These are phyloP conservation scores for Carollia perspicillata DNA, from an alignment of 2,113 vertebrate species.

Conservation along the genomic window DNA sequence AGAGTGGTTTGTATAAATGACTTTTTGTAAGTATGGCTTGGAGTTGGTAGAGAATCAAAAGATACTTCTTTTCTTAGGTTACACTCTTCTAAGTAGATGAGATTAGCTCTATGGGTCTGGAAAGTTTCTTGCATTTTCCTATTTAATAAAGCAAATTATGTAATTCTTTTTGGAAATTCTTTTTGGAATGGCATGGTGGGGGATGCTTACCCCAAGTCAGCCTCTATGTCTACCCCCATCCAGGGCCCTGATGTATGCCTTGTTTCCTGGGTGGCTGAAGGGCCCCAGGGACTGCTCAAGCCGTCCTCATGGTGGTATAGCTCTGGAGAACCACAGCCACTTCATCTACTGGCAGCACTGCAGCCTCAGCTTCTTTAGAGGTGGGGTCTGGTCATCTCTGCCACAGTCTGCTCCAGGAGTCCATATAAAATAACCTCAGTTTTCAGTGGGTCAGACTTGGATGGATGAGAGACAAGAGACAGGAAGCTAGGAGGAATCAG, in stretches of 20 bases:
- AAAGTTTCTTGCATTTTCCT: neutral
- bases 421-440: neutral
- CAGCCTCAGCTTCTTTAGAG: neutral
- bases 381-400: neutral
- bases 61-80: conserved; percentile 33
- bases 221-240: too few species aligned
- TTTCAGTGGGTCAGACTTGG: neutral
- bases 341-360: neutral
- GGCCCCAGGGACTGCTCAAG: too few species aligned
- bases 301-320: neutral
- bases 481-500: neutral
- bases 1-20: conserved; percentile 64
- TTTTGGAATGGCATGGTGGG: fast-evolving
- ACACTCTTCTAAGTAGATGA: neutral
- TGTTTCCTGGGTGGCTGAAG: neutral
- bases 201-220: neutral
- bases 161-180: neutral
- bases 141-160: neutral
- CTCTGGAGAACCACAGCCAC: neutral
- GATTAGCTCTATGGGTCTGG: neutral
- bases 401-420: neutral
- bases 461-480: neutral
- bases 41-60: conserved; percentile 40
- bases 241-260: neutral
- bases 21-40: conserved; percentile 34